A percentile compares a stretch with the other conserved stretches of the same genome.
Evolutionary conservation across 2,888 invertebrate genomes (phyloP).

Genomic region (Macrosoma leucophasiata): DNA sequence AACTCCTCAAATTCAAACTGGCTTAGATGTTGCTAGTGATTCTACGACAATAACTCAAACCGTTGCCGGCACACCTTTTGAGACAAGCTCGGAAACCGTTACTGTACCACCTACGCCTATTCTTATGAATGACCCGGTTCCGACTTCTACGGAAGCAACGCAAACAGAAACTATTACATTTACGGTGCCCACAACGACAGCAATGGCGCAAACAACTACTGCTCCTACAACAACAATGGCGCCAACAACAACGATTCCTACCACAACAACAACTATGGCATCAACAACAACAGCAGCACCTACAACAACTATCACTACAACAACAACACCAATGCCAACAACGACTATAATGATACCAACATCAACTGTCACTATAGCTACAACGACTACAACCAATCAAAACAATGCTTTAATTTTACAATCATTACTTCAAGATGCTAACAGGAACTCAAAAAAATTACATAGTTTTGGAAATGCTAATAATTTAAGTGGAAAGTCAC

Average conservation of each 20-base stretch:
- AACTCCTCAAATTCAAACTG: constrained; percentile 44
- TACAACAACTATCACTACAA: constrained; percentile 29
- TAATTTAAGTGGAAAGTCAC: constrained; percentile 26
- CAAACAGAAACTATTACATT: constrained; percentile 24
- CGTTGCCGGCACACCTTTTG: constrained; percentile 29
- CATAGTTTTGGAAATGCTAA: constrained; percentile 38
- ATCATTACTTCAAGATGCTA: constrained; percentile 43
- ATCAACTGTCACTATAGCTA: constrained; percentile 6
- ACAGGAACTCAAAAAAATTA: constrained; percentile 58
- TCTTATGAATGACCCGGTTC: constrained; percentile 20
- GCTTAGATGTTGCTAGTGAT: constrained; percentile 31
- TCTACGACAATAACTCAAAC: constrained; percentile 33
- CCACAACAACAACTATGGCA: constrained; percentile 22
- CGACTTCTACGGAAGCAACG: constrained; percentile 26
- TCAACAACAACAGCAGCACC: constrained; percentile 26
- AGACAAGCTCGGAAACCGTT: constrained; percentile 19
- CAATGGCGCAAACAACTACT: constrained; percentile 19
- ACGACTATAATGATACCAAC: constrained; percentile 27
- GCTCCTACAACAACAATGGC: constrained; percentile 26
- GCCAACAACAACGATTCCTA: constrained; percentile 30
- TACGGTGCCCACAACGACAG: constrained; percentile 26
- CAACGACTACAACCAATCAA: constrained; percentile 29
- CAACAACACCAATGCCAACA: constrained; percentile 30
- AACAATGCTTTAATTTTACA: constrained; percentile 45
- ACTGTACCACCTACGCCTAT: constrained; percentile 10